Evolutionary conservation across 2,797 vertebrate species (phyloP).

Genomic region (Scomberomorus guttatus): DNA sequence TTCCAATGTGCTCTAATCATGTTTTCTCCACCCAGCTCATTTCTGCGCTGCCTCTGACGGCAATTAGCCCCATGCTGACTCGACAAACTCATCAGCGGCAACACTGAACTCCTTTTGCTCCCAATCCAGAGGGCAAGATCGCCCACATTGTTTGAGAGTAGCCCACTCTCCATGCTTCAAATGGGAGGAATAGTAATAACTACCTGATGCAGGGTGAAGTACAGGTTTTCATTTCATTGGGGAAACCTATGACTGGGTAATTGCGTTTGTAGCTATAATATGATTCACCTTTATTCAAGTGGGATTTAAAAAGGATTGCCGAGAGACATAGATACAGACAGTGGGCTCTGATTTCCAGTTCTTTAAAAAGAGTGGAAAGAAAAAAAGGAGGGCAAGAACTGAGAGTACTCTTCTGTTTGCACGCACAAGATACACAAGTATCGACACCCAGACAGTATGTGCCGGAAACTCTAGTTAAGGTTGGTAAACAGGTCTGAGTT

Average conservation of each 20-base stretch:
- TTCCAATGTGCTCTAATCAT: slow-evolving; percentile 66
- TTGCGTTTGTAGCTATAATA: slow-evolving; percentile 58
- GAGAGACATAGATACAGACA: slow-evolving; percentile 48
- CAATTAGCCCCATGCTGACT: slow-evolving; percentile 81
- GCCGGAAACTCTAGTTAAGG: slow-evolving; percentile 57
- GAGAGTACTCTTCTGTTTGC: slow-evolving; percentile 25
- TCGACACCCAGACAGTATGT: slow-evolving; percentile 55
- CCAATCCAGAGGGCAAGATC: slow-evolving; percentile 63
- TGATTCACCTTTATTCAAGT: slow-evolving; percentile 67
- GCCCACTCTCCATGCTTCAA: slow-evolving; percentile 23
- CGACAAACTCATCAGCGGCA: slow-evolving; percentile 69
- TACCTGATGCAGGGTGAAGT: slow-evolving; percentile 56
- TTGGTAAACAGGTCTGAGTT: slow-evolving; percentile 40
- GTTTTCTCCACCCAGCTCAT: slow-evolving; percentile 57
- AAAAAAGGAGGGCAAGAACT: slow-evolving; percentile 22
- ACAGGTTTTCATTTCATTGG: slow-evolving; percentile 46
- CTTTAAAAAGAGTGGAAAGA: slow-evolving; percentile 40
- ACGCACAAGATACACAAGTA: slow-evolving; percentile 41
- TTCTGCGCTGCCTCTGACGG: slow-evolving; percentile 59
- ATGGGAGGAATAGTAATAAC: slow-evolving; percentile 49
- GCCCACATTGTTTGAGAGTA: slow-evolving; percentile 46
- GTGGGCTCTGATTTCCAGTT: slow-evolving; percentile 29
- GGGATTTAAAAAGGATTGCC: slow-evolving; percentile 60
- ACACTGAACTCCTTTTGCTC: slow-evolving; percentile 72
- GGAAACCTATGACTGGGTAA: slow-evolving; percentile 58